phyloP scores from a whole-genome alignment of 2,888 invertebrate species.

The Dryococelus australis region DNA sequence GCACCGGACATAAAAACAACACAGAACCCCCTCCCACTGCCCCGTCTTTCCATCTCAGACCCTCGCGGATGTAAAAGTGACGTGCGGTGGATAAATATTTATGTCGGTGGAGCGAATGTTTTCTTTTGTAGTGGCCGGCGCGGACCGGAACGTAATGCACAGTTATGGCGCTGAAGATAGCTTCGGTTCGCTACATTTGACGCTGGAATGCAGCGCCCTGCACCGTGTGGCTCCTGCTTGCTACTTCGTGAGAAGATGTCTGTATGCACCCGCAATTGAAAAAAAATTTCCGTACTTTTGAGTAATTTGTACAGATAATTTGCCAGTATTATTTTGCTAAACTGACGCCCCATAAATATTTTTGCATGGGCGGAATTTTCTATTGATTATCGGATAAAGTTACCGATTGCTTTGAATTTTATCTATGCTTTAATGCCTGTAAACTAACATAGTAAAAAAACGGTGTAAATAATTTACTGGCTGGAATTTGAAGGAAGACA shows the following conservation, averaged over 20 bases:
- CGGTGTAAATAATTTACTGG: no score
- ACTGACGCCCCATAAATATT: no score
- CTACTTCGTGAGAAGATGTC: no score
- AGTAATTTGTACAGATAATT: background rate
- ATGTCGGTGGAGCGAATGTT: background rate
- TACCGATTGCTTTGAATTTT: no score
- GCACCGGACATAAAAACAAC: constrained; percentile 1
- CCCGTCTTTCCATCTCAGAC: background rate
- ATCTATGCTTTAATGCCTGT: no score
- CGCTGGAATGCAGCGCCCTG: background rate
- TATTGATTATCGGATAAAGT: no score
- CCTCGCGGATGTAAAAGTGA: background rate
- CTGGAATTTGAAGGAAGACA: no score
- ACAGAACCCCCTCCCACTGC: background rate
- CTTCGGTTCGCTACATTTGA: background rate
- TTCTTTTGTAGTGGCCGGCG: background rate
- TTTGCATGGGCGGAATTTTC: no score
- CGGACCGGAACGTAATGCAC: background rate
- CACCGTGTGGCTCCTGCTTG: background rate
- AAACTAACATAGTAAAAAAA: no score
- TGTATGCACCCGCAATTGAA: no score
- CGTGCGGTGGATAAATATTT: background rate
- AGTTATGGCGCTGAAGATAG: background rate
- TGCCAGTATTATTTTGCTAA: background rate
- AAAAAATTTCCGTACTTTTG: background rate